Percentiles rank a stretch among this genome's conserved stretches.
Evolutionary conservation across 1,140 invertebrate species (phyloP).

Genomic region (Armadillidium nasatum): DNA sequence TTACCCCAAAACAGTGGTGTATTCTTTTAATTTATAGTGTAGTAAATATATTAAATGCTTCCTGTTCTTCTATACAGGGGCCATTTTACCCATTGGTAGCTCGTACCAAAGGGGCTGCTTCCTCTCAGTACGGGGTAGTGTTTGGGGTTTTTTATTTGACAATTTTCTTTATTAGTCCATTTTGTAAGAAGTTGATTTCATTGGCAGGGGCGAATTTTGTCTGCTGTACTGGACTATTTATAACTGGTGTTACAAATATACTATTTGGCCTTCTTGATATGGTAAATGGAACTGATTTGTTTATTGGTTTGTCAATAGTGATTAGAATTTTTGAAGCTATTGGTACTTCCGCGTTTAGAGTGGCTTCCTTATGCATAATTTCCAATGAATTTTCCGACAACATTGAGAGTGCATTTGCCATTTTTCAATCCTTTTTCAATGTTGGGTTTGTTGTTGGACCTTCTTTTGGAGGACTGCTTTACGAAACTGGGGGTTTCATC

Average conservation of each 20-base stretch:
- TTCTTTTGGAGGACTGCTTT: constrained; percentile 46
- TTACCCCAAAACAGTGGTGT: too few relatives aligned
- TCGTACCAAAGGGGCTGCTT: constrained; percentile 17
- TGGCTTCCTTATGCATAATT: constrained; percentile 19
- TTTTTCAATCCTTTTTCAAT: constrained; percentile 17
- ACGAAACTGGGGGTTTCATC: constrained; percentile 47
- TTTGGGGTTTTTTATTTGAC: constrained; percentile 21
- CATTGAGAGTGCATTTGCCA: constrained; percentile 17
- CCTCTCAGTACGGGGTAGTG: constrained; percentile 24
- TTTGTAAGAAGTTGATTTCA: constrained; percentile 10
- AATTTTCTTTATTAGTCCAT: constrained; percentile 23
- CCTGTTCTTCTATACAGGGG: constrained; percentile 22
- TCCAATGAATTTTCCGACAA: constrained; percentile 26
- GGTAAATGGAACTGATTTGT: not conserved
- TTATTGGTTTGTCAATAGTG: constrained; percentile 14
- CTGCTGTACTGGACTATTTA: constrained; percentile 18
- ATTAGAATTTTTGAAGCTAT: constrained; percentile 22
- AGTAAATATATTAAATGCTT: too few relatives aligned
- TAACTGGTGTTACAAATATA: constrained; percentile 16
- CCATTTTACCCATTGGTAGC: constrained; percentile 27
- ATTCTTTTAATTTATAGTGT: too few relatives aligned
- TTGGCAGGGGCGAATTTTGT: constrained; percentile 5
- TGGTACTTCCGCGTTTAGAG: constrained; percentile 17
- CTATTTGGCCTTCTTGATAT: constrained; percentile 20
- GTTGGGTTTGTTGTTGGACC: constrained; percentile 43